Base-by-base conservation (phyloP, 2,888 invertebrate species). In the Chrysodeixis includens region DNA sequence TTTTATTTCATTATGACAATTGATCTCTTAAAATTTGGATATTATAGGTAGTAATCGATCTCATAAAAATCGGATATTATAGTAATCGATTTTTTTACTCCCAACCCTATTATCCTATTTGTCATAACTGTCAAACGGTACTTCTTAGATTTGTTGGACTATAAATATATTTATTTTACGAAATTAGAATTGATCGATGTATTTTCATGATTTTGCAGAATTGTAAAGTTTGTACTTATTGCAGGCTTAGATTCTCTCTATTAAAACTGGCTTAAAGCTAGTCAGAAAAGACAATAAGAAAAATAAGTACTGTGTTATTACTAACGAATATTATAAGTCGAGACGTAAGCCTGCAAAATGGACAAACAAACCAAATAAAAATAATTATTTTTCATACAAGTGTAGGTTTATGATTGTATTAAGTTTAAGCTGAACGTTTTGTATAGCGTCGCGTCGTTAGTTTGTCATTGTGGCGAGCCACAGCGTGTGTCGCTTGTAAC, bases 101-200 rank as follows among this genome's bases (percentile, higher is more conserved):
- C n/a, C n/a, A n/a, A n/a, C n/a, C n/a, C n/a, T n/a, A n/a, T n/a
- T n/a, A n/a, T n/a, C n/a, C n/a, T n/a, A n/a, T n/a, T n/a, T n/a
- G n/a, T n/a, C n/a, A n/a, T n/a, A n/a, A n/a, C n/a, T n/a, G n/a
- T n/a, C n/a, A n/a, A n/a, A n/a, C n/a, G n/a, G n/a, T n/a, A n/a
- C n/a, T n/a, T n/a, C n/a, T n/a, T n/a, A n/a, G n/a, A n/a, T n/a
- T n/a, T n/a, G n/a, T n/a, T n/a, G n/a, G n/a, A n/a, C n/a, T 83
- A 26, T 83, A 82, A 80, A 80, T 82, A 83, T 79, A 79, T 79
- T 78, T 57, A 74, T 62, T 69, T 53, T 7, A 55, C 14, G 30
- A 20, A 56, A 54, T 35, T 32, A 62, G 58, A 55, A 61, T 75
- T 20, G 10, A 51, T 14, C 14, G 18, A 49, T 74, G 51, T 32